Base-by-base conservation (phyloP, 2,113 vertebrate species). In the Dissostichus mawsoni region DNA sequence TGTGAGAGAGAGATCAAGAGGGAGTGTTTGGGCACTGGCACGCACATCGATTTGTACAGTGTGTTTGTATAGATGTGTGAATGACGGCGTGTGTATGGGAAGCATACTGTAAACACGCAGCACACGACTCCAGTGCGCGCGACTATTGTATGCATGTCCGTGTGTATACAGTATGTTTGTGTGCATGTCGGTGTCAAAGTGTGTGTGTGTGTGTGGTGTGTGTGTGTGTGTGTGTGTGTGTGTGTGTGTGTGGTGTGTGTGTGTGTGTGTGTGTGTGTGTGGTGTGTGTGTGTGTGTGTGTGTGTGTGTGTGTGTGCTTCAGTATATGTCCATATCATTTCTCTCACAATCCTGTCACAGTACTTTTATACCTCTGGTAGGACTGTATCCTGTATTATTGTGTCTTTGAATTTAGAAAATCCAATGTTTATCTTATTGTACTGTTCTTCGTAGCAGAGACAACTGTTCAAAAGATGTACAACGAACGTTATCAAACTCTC, bases 351-450 rank as follows among this genome's bases (percentile, higher is more conserved):
- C 91, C 93, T 93, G 93, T 92, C 93, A 84, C 90, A 91, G 90
- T 96, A 95, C 94, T 94, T 96, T 95, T 95, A 94, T 95, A 95
- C 94, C 93, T 94, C 94, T 95, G 94, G 94, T 95, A 95, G 95
- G 94, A 95, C 94, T 95, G 94, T 96, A 94, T 94, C 94, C 94
- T 95, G 95, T 96, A 95, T 96, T 94, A 94, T 92, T 94, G 95
- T 95, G 95, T 96, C 93, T 95, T 94, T 95, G 91, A 94, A 93
- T 93, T 93, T 94, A 94, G 93, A 76, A 93, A 94, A 79, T 88
- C 88, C 93, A 93, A 93, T 92, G 91, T 94, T 94, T 92, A 94
- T 93, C 93, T 94, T 95, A 94, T 94, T 88, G 95, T 95, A 95
- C 95, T 95, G 95, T 95, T 95, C 93, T 95, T 95, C 91, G 93